phyloP scores from a whole-genome alignment of 2,113 vertebrate species.

The Alectura lathami region DNA sequence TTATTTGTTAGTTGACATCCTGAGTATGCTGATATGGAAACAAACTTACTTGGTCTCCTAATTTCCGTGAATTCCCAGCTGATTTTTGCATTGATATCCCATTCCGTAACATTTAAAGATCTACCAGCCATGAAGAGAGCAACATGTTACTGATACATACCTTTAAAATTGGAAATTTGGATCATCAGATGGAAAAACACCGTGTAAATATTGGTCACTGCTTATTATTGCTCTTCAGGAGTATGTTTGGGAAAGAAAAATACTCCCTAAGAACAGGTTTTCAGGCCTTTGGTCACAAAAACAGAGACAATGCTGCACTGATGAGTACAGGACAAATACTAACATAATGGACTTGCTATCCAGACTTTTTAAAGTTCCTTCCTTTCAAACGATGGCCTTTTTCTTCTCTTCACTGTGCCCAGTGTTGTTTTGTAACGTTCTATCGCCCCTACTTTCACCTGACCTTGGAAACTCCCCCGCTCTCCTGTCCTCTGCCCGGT shows the following conservation, averaged over 20 bases:
- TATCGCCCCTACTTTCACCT: background rate
- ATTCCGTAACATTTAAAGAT: background rate
- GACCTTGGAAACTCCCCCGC: background rate
- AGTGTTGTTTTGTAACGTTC: background rate
- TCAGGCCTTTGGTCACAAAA: background rate
- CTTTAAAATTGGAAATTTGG: background rate
- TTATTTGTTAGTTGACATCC: conserved; percentile 21
- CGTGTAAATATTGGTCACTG: background rate
- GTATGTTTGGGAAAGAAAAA: background rate
- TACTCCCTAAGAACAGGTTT: background rate
- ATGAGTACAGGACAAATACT: background rate
- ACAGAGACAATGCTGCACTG: background rate
- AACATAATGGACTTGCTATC: background rate
- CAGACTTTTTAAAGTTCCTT: background rate
- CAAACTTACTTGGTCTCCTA: background rate
- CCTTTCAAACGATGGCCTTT: background rate
- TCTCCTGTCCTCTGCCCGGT: background rate
- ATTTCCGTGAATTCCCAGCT: background rate
- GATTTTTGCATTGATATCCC: background rate
- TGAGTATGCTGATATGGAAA: background rate
- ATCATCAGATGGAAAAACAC: background rate
- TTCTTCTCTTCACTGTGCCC: background rate
- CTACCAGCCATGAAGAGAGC: background rate
- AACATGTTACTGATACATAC: background rate
- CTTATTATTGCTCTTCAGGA: background rate